These are phyloP conservation scores for Lepetodrilus schrolli DNA, from an alignment of 2,888 invertebrate genomes.

Conservation along the genomic window DNA sequence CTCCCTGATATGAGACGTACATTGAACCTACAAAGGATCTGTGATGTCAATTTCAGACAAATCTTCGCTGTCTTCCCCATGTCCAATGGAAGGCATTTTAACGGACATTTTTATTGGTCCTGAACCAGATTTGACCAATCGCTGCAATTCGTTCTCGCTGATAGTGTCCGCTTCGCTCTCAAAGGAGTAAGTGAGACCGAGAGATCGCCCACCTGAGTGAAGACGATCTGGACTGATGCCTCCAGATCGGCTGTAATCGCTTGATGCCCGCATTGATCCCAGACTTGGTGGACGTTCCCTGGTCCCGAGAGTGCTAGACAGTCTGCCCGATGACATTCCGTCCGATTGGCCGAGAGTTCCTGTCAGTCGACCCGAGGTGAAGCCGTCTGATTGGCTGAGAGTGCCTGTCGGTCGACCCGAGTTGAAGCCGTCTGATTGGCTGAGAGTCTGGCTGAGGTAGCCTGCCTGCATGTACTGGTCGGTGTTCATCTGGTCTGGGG, in stretches of 20 bases:
- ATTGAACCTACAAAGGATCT: conserved; percentile 12
- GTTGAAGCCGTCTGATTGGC: conserved; percentile 55
- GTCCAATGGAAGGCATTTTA: conserved; percentile 58
- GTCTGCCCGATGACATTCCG: not conserved
- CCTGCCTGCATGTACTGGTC: conserved; percentile 66
- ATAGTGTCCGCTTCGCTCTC: conserved; percentile 36
- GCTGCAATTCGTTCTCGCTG: conserved; percentile 46
- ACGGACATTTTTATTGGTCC: conserved; percentile 60
- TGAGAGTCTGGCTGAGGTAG: conserved; percentile 61
- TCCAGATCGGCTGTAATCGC: conserved; percentile 42
- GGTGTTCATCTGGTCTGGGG: conserved; percentile 70
- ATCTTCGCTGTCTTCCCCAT: conserved; percentile 57
- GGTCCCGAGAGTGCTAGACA: conserved; percentile 16
- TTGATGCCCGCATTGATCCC: not conserved
- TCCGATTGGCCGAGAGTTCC: conserved; percentile 8
- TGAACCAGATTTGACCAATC: conserved; percentile 42
- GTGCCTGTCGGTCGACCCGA: not conserved
- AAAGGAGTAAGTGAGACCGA: conserved; percentile 57
- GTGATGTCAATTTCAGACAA: conserved; percentile 58
- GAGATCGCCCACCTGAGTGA: conserved; percentile 46
- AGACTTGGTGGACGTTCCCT: conserved; percentile 7
- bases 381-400: not conserved
- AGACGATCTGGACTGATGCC: conserved; percentile 46
- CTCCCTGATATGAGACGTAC: too few relatives aligned
- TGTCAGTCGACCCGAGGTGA: not conserved